These are phyloP conservation scores for Muscicapa striata DNA, from an alignment of 2,797 vertebrate species.

Conservation along the genomic window DNA sequence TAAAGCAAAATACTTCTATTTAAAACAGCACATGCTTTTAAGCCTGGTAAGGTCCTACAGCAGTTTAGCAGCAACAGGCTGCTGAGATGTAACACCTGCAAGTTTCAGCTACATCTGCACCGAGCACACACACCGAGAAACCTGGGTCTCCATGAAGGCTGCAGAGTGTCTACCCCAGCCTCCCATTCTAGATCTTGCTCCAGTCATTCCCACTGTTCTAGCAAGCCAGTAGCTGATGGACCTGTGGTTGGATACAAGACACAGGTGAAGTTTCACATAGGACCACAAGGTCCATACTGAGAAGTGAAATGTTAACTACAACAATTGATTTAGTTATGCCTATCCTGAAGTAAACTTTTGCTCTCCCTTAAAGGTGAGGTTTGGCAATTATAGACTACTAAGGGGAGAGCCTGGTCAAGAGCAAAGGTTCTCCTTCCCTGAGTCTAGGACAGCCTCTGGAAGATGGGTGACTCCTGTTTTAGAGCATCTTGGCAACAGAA, in stretches of 20 bases:
- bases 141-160: not conserved
- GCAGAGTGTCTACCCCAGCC: no score
- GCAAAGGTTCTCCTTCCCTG: not conserved
- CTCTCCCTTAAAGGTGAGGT: not conserved
- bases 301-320: not conserved
- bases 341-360: not conserved
- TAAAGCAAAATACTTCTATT: not conserved
- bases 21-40: not conserved
- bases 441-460: not conserved
- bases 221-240: not conserved
- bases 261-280: not conserved
- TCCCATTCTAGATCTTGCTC: no score
- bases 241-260: not conserved
- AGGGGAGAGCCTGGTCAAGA: not conserved
- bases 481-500: not conserved
- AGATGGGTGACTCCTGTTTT: not conserved
- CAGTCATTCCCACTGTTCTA: not conserved
- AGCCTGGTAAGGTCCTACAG: not conserved
- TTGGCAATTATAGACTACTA: not conserved
- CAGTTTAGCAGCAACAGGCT: not conserved
- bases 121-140: not conserved
- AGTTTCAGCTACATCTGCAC: not conserved
- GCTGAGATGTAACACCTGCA: not conserved
- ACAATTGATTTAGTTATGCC: not conserved
- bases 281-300: not conserved